phyloP scores from a whole-genome alignment of 2,797 vertebrate species.

The Takifugu ocellatus region DNA sequence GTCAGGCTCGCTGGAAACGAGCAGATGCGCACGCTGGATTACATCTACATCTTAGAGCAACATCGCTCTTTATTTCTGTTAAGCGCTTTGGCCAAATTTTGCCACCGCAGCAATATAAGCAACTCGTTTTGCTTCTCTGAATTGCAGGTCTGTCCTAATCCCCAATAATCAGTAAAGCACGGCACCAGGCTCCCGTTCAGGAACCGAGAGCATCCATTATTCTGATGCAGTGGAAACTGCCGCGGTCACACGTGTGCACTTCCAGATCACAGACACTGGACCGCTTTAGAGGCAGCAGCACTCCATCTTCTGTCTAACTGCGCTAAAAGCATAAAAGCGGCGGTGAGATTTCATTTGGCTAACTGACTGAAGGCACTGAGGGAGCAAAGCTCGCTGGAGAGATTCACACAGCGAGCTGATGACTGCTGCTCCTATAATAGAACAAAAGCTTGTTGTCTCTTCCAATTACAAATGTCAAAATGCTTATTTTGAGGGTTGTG shows the following conservation, averaged over 20 bases:
- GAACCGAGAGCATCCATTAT: slow-evolving; percentile 59
- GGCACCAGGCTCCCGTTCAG: slow-evolving; percentile 47
- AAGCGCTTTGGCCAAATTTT: slow-evolving; percentile 46
- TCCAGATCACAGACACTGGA: slow-evolving; percentile 57
- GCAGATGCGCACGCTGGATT: slow-evolving; percentile 72
- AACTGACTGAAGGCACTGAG: slow-evolving; percentile 72
- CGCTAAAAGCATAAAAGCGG: slow-evolving; percentile 75
- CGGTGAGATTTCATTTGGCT: slow-evolving; percentile 76
- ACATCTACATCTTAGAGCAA: slow-evolving; percentile 52
- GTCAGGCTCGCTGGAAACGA: slow-evolving; percentile 61
- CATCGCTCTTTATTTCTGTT: slow-evolving; percentile 44
- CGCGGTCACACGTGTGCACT: slow-evolving; percentile 42
- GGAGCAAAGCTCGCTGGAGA: slow-evolving; percentile 66
- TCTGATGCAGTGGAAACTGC: slow-evolving; percentile 57
- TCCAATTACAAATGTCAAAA: slow-evolving; percentile 85
- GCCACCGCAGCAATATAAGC: slow-evolving; percentile 3
- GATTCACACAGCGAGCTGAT: slow-evolving; percentile 69
- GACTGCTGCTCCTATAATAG: slow-evolving; percentile 68
- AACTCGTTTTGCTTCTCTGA: slow-evolving; percentile 16
- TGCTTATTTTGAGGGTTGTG: slow-evolving; percentile 82
- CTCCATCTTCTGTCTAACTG: slow-evolving; percentile 73
- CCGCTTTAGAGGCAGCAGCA: slow-evolving; percentile 62
- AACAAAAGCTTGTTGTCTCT: slow-evolving; percentile 82
- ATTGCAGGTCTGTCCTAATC: slow-evolving; percentile 15
- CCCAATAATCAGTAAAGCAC: slow-evolving; percentile 52